These are phyloP conservation scores for Aleiodes leptofemur DNA, from an alignment of 2,888 invertebrate genomes.

Conservation along the genomic window DNA sequence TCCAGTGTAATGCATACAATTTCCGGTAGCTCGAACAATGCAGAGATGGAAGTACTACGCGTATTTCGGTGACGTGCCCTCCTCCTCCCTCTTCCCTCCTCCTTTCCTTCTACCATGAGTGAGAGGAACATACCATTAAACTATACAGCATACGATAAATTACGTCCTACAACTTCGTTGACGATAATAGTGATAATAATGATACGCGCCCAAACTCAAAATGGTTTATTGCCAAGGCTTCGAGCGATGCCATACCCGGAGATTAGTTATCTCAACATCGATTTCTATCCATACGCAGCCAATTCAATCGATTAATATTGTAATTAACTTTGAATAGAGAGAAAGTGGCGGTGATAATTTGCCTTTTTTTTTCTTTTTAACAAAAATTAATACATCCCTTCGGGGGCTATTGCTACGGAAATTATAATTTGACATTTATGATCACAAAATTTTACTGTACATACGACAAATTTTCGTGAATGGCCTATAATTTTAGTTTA, in stretches of 20 bases:
- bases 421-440: neutral
- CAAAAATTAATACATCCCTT: neutral
- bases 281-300: slow-evolving; percentile 25
- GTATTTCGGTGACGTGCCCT: slow-evolving; percentile 17
- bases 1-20: slow-evolving; percentile 38
- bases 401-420: neutral
- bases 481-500: neutral
- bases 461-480: neutral
- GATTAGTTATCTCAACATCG: slow-evolving; percentile 40
- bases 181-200: slow-evolving; percentile 48
- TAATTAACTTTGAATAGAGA: slow-evolving; percentile 26
- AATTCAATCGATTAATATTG: slow-evolving; percentile 31
- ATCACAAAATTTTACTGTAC: no score
- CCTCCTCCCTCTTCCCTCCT: no score
- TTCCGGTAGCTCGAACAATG: slow-evolving; percentile 40
- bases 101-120: neutral
- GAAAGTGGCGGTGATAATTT: neutral
- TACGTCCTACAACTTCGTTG: slow-evolving; percentile 40
- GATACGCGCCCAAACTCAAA: slow-evolving; percentile 39
- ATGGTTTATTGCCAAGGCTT: slow-evolving; percentile 42
- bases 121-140: slow-evolving; percentile 38
- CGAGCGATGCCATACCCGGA: slow-evolving; percentile 39
- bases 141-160: slow-evolving; percentile 39
- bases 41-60: slow-evolving; percentile 34
- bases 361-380: neutral